Evolutionary conservation across 2,888 invertebrate genomes (phyloP), one percentile per base, ranked within the genome.

Genomic region (Polymixis flavicincta): DNA sequence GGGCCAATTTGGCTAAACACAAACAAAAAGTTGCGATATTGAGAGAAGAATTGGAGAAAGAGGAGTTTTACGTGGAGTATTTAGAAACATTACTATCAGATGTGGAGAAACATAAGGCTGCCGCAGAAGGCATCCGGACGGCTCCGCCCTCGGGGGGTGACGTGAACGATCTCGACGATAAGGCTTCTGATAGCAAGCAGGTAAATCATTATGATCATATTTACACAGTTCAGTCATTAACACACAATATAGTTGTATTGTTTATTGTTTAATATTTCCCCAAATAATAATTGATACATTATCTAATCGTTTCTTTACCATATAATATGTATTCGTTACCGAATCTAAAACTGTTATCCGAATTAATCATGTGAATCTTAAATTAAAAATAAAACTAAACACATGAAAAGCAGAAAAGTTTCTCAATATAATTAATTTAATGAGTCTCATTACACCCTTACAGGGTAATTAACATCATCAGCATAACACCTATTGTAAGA

Each of bases 31-130:
- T 98, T 85, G 97, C 97, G 85, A 97, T 98, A 89, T 97, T 99
- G 74, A 97, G 97, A 92, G 98, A 98, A 93, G 98, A 99, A 94
- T 96, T 99, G 85, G 98, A 98, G 92, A 98, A 99, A 93, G 99
- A 99, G 94, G 98, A 98, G 92, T 98, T 98, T 91, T 99, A 99
- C 92, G 98, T 99, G 19, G 98, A 98, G 92, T 99, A 99, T 94
- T 96, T 99, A 90, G 98, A 99, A 92, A 97, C 98, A 83, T 95
- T 99, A 85, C 94, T 99, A 74, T 98, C 98, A 76, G 98, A 99
- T 95, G 98, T 98, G 17, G 98, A 98, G 92, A 98, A 98, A 90
- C 98, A 98, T 91, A 98, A 98, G 90, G 97, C 97, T 87, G 94
- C 96, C 86, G 93, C 97, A 74, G 95, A 96, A 82, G 91, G 90